Conservation (phyloP, 2,888 invertebrate genomes). For the Diadegma fenestrale region DNA sequence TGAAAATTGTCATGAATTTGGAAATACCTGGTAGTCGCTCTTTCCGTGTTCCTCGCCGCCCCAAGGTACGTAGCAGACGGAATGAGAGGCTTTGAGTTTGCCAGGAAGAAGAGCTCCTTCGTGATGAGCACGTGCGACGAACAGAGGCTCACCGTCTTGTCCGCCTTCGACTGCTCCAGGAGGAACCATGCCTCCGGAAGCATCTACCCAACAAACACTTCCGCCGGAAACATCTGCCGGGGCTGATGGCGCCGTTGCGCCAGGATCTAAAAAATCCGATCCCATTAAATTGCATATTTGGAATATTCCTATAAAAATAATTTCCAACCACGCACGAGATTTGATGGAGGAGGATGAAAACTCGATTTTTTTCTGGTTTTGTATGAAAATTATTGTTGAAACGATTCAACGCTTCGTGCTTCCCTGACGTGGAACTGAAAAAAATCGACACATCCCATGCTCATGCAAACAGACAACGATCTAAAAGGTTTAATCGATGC, state of each 20-base stretch:
- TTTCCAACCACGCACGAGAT: not conserved
- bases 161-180: slow-evolving; percentile 91
- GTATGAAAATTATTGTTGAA: not conserved
- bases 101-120: slow-evolving; percentile 92
- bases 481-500: slow-evolving; percentile 38
- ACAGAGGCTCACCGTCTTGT: slow-evolving; percentile 88
- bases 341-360: slow-evolving; percentile 10
- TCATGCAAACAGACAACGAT: slow-evolving; percentile 46
- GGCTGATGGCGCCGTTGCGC: slow-evolving; percentile 71
- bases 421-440: slow-evolving; percentile 6
- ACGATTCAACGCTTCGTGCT: slow-evolving; percentile 14
- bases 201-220: slow-evolving; percentile 89
- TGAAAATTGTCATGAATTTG: not conserved
- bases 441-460: slow-evolving; percentile 53
- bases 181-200: slow-evolving; percentile 89
- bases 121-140: slow-evolving; percentile 89
- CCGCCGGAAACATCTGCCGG: slow-evolving; percentile 81
- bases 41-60: slow-evolving; percentile 91
- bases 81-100: slow-evolving; percentile 90
- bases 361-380: not conserved
- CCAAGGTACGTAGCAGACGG: slow-evolving; percentile 91
- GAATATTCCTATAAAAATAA: not conserved
- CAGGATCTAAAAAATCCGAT: slow-evolving; percentile 61
- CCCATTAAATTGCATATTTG: not conserved
- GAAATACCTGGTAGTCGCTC: slow-evolving; percentile 88